Evolutionary conservation across 1,140 invertebrate species (phyloP).

Genomic region (Muscidifurax raptorellus): DNA sequence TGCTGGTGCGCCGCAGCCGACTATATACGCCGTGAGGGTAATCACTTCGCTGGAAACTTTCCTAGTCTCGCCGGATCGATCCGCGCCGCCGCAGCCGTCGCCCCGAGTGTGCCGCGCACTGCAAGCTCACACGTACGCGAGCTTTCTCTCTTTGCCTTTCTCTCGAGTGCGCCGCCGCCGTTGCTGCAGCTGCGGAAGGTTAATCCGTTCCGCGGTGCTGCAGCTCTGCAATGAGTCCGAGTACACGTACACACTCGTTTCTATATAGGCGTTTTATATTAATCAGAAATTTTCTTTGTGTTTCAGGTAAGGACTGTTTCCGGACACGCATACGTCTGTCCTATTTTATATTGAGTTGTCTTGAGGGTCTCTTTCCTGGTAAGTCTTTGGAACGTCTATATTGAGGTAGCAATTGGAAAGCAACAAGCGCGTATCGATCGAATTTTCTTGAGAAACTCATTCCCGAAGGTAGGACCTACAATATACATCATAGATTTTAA

Average conservation of each 20-base stretch:
- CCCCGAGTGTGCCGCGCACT: background rate
- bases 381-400: constrained; percentile 28
- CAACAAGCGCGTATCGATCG: background rate
- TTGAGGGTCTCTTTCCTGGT: constrained; percentile 7
- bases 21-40: constrained; percentile 56
- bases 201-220: background rate
- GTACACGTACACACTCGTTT: no score
- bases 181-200: background rate
- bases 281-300: background rate
- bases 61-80: constrained; percentile 73
- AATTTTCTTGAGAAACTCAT: no score
- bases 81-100: constrained; percentile 44
- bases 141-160: background rate
- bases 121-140: background rate
- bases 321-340: background rate
- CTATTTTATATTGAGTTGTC: constrained; percentile 15
- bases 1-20: background rate
- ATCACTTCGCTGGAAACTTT: constrained; percentile 68
- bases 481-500: background rate
- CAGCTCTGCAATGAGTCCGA: no score
- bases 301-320: constrained; percentile 38
- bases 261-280: no score
- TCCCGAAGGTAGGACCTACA: background rate
- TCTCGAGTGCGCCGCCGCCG: background rate
- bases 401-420: background rate